A percentile compares a stretch with the other conserved stretches of the same genome.
These are phyloP conservation scores for Streptopelia turtur DNA, from an alignment of 2,797 vertebrate genomes.

Conservation along the genomic window DNA sequence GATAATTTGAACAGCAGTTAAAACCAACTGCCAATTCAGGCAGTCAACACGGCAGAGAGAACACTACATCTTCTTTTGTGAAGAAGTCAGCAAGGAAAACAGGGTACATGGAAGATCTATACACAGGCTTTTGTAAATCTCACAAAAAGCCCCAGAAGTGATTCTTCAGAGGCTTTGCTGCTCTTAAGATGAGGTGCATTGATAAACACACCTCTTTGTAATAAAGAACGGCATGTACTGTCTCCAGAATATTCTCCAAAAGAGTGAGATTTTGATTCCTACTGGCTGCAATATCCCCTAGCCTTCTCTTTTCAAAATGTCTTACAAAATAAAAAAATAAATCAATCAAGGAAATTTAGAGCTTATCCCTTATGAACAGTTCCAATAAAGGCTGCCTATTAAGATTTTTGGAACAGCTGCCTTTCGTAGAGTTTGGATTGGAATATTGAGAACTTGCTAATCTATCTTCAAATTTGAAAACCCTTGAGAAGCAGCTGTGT, in stretches of 20 bases:
- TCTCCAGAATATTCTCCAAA: not conserved
- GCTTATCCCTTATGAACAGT: not conserved
- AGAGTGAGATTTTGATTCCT: not conserved
- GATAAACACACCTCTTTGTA: not conserved
- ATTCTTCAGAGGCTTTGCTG: not conserved
- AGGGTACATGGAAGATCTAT: not conserved
- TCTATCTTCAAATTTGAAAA: not conserved
- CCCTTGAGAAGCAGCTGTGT: not conserved
- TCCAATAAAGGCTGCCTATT: not conserved
- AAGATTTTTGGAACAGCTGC: not conserved
- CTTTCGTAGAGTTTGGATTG: not conserved
- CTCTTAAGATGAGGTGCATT: not conserved
- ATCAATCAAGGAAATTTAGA: not conserved
- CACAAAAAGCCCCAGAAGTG: not conserved
- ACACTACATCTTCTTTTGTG: not conserved
- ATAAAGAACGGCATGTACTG: not conserved
- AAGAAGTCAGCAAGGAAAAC: not conserved
- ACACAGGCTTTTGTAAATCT: not conserved
- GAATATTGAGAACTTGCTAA: not conserved
- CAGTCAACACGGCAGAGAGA: not conserved
- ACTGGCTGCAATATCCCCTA: not conserved
- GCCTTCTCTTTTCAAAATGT: not conserved
- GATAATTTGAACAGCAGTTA: not conserved
- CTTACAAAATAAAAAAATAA: not conserved
- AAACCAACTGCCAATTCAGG: not conserved